Base-by-base conservation (phyloP, 2,113 vertebrate species). In the Sorex araneus region DNA sequence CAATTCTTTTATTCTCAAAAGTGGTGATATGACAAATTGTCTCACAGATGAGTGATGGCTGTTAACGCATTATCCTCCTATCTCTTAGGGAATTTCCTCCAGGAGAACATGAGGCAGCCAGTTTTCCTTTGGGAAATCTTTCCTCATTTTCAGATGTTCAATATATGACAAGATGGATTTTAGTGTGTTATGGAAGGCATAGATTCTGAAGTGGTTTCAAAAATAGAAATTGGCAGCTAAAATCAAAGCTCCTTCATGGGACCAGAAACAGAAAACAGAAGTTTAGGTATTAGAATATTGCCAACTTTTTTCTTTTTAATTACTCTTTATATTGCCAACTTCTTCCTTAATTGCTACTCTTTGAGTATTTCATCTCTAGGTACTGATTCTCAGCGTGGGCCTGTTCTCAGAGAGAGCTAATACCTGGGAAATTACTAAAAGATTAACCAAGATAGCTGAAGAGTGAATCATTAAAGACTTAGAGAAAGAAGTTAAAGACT, bases 81-180 rank as follows among this genome's bases (percentile, higher is more conserved):
- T 81, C 73, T 93, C 84, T 70, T 13, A 43, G 28, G 86, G 86
- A 96, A 96, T 87, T 95, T 84, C 84, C 80, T 95, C 70, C 83
- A 78, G 64, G 57, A 57, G 32, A 87, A 60, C 36, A 43, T 1
- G 12, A 87, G 27, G 64, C 94, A 89, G 87, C 76, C 89, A 87
- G 78, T 69, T 71, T 86, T 87, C 32, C 80, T 94, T 66, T 74
- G 87, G 89, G 79, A 94, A 91, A 54, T 70, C 40, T 81, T 73
- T 57, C 69, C 34, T 91, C 36, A 43, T 70, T 77, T 77, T 80
- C 95, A 96, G 71, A 94, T 94, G 94, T 79, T 84, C 79, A 66
- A 6, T 64, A 40, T 54, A 82, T 34, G 67, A 92, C 80, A 90
- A 84, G 89, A 89, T 93, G 60, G 34, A 15, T 81, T 82, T 47